Evolutionary conservation across 2,888 invertebrate genomes (phyloP), one percentile per base, ranked within the genome.

Genomic region (Amphipyra tragopoginis): DNA sequence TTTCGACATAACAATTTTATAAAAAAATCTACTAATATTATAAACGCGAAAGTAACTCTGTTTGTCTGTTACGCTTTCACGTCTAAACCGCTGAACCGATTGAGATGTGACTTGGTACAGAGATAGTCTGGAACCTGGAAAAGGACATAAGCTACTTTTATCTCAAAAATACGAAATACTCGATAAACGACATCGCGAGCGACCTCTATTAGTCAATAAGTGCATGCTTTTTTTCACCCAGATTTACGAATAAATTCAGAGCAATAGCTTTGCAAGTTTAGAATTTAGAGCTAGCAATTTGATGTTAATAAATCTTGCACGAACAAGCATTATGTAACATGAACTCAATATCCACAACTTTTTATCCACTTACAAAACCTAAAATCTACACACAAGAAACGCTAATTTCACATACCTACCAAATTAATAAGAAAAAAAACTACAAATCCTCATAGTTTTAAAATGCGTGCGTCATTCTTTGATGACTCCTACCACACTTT

Each of bases 391-490:
- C 48, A 69, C 53, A 79, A 72, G 77, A 69, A 78, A 70, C 79
- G 59, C 66, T 75, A 75, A 79, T 79, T 77, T 70, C 54, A 70
- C 62, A 77, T 74, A 76, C 67, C 72, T 75, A 73, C 59, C 48
- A 59, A 64, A 72, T 52, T 65, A 66, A 52, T 50, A 57, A 53
- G 15, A 61, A 70, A 65, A 56, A 75, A 75, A 63, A 33, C 43
- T 49, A 70, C 56, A 65, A 72, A 71, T 69, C 70, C 39, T 77
- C 74, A 72, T 79, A 79, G 79, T 75, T 75, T 73, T 79, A 75
- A 79, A 79, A 79, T 64, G 65, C 50, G 65, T 77, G 66, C 79
- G 79, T 79, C 79, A 79, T 77, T 79, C 75, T 68, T 47, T 63
- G 69, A 79, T 77, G 75, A 76, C 79, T 72, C 65, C 61, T 61